These are phyloP conservation scores for Neolamprologus falcicula DNA, from an alignment of 2,113 vertebrate genomes.

Conservation along the genomic window DNA sequence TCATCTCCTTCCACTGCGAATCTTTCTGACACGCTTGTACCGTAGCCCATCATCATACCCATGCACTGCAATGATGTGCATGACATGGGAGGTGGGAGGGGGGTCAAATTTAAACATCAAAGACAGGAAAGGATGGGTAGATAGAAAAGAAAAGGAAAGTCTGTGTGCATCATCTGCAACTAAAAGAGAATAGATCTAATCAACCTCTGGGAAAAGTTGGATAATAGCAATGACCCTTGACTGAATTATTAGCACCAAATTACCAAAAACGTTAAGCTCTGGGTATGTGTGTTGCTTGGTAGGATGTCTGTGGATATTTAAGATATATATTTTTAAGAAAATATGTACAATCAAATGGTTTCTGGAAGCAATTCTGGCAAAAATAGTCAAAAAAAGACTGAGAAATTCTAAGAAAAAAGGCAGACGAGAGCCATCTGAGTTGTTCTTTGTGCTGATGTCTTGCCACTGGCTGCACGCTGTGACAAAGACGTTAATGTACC, in stretches of 20 bases:
- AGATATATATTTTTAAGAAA: background rate
- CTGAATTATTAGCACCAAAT: background rate
- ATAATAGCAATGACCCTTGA: background rate
- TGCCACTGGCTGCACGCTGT: background rate
- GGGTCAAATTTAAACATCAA: background rate
- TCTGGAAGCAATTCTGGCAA: background rate
- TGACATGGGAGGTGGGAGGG: background rate
- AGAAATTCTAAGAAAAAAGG: background rate
- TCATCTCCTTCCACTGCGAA: constrained; percentile 3
- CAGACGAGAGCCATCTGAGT: background rate
- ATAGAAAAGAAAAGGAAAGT: background rate
- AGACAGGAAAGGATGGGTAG: background rate
- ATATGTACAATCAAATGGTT: background rate
- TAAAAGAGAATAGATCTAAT: background rate
- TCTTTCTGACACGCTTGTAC: constrained; percentile 17
- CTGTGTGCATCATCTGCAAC: background rate
- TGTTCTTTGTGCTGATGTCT: background rate
- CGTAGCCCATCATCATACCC: background rate
- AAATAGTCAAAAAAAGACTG: background rate
- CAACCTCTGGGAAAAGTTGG: background rate
- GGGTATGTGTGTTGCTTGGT: background rate
- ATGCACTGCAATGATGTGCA: background rate
- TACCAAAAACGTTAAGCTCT: background rate
- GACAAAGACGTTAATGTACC: background rate
- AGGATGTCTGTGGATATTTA: background rate